Conservation (phyloP, 2,888 invertebrate species). For the Ctena decussata region DNA sequence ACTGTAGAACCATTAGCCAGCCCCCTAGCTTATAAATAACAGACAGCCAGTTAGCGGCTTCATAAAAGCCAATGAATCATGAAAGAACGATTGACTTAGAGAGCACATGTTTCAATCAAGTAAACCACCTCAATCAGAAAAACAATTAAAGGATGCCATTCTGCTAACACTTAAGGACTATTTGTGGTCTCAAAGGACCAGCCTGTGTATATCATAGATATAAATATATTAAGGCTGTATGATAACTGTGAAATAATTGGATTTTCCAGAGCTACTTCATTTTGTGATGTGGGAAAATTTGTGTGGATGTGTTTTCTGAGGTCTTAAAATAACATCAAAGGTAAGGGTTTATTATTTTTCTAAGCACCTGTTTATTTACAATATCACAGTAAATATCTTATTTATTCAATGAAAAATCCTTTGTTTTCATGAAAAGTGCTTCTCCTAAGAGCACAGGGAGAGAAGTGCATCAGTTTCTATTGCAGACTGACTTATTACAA, state of each 20-base stretch:
- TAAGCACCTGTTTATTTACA: background rate
- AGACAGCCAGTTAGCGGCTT: conserved; percentile 1
- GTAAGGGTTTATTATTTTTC: background rate
- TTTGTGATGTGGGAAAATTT: background rate
- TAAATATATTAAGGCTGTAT: background rate
- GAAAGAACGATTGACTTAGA: background rate
- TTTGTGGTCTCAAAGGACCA: background rate
- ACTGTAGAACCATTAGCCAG: background rate
- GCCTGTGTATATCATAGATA: background rate
- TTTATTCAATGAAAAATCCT: too few relatives aligned
- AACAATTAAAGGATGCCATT: conserved; percentile 4
- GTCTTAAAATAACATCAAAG: background rate
- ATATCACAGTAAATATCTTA: too few relatives aligned
- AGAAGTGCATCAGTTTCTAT: too few relatives aligned
- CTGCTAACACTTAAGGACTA: background rate
- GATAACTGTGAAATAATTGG: background rate
- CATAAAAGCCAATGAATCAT: conserved; percentile 6
- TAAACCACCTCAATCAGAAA: background rate
- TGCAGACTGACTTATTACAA: too few relatives aligned
- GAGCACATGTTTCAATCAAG: background rate
- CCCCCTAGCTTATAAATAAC: conserved; percentile 4
- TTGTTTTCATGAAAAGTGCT: too few relatives aligned
- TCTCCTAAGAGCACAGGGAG: too few relatives aligned
- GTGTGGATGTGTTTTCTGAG: background rate
- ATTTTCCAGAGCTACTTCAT: background rate